Evolutionary conservation across 2,888 invertebrate genomes (phyloP).

Genomic region (Coleophora deauratella): DNA sequence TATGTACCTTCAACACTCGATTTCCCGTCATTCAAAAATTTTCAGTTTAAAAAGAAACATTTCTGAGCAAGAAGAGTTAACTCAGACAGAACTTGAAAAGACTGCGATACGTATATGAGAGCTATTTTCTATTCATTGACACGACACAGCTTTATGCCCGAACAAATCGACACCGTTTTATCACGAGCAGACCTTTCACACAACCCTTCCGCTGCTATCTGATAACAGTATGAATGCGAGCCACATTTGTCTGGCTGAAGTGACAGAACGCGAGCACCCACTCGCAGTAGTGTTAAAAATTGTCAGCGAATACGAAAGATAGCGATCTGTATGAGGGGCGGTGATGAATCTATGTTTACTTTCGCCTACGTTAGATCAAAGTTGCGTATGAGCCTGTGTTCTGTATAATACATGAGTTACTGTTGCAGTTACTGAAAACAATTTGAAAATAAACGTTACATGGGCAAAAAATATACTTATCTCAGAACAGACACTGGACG

Average conservation of each 20-base stretch:
- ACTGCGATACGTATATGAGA: constrained; percentile 44
- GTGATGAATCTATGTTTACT: constrained; percentile 27
- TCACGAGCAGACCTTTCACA: constrained; percentile 55
- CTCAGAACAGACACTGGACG: no score
- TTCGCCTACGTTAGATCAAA: neutral
- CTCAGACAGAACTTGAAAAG: constrained; percentile 25
- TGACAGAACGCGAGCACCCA: no score
- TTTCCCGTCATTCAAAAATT: no score
- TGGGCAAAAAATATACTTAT: no score
- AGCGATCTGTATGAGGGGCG: constrained; percentile 51
- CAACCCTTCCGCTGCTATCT: constrained; percentile 64
- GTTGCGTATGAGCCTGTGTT: constrained; percentile 8
- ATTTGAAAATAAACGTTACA: no score
- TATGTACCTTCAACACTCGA: no score
- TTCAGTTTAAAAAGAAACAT: no score
- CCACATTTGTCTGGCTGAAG: constrained; percentile 64
- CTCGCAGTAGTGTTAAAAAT: constrained; percentile 68
- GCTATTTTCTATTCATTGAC: constrained; percentile 62
- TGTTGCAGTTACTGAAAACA: no score
- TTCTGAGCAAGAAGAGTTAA: no score
- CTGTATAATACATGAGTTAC: neutral
- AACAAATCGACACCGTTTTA: constrained; percentile 65
- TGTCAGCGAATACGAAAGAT: constrained; percentile 66
- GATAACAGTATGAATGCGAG: constrained; percentile 63
- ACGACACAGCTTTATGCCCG: constrained; percentile 39